Base-by-base conservation (phyloP, 2,888 invertebrate species). In the Drosophila nr. medialis region DNA sequence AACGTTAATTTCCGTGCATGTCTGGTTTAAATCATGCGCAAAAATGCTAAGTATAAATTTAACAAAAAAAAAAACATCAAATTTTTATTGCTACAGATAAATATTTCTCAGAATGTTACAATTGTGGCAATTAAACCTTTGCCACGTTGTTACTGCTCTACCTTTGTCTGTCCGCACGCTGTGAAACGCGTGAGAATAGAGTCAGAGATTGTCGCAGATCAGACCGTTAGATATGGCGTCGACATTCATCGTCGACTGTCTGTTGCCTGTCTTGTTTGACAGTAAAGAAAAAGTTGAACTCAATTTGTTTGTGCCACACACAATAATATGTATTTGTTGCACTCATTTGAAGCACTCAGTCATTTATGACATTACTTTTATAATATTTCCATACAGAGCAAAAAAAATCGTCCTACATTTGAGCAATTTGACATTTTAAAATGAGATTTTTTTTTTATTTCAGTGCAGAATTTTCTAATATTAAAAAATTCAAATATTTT, bases 161-260 rank as follows among this genome's bases (percentile, higher is more conserved):
- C 29, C 34, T 36, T n/a, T 51, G 36, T 53, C 64, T 15, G 21
- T 27, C 55, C 11, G 15, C 48, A 6, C 67, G 72, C 75, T 74
- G 78, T 82, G 80, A 65, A 78, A 80, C 64, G 69, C 75, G 78
- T 84, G 84, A 85, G 84, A 85, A 86, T 38, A 66, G 61, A 72
- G 64, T 49, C 58, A 59, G 65, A 68, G 61, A 71, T 45, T 68
- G 56, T 70, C 67, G 68, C 75, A 78, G 85, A 85, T 82, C 82
- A 30, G 24, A 29, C 49, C 15, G 29, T 34, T 72, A 65, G 58
- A 56, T 30, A 40, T 56, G 30, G n/a, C 40, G 15, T 49, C 49
- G 62, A 36, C 42, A 21, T 21, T 11, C 38, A 45, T 15, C 45
- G 51, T 24, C 27, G 24, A 58, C 58, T 36, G 24, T 18, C 29